A percentile compares a stretch with the other conserved stretches of the same genome.
Evolutionary conservation across 2,888 invertebrate species (phyloP).

Genomic region (Lasioglossum calceatum): DNA sequence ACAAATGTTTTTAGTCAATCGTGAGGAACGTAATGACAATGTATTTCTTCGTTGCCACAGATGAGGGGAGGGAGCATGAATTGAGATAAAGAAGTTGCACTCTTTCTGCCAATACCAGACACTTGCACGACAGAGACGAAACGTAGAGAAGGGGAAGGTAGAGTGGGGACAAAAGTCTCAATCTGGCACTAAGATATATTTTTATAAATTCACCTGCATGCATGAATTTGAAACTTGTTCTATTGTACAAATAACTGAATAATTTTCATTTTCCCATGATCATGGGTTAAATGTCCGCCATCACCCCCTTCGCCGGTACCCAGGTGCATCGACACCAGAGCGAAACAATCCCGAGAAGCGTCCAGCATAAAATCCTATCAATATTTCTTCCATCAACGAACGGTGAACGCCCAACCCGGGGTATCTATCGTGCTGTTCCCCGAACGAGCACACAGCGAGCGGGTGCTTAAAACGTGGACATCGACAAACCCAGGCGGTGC

Average conservation of each 20-base stretch:
- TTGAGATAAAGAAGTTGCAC: too few species aligned
- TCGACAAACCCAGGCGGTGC: neutral
- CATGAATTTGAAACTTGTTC: neutral
- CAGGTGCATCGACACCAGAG: neutral
- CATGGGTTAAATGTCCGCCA: neutral
- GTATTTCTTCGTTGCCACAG: too few species aligned
- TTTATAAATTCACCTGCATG: neutral
- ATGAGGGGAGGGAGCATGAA: too few species aligned
- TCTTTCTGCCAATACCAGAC: too few species aligned
- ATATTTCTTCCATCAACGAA: neutral
- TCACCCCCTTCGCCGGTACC: neutral
- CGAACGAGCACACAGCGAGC: neutral
- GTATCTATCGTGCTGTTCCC: neutral
- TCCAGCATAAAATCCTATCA: neutral
- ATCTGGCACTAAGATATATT: neutral
- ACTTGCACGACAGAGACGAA: too few species aligned
- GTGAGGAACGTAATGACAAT: too few species aligned
- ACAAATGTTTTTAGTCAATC: too few species aligned
- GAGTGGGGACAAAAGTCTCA: too few species aligned
- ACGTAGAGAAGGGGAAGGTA: too few species aligned
- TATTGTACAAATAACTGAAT: neutral
- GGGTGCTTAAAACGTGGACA: conserved; percentile 28
- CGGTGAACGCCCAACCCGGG: neutral
- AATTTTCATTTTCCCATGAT: neutral
- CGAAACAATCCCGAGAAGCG: neutral